Evolutionary conservation across 2,113 vertebrate species (phyloP), one percentile per base, ranked within the genome.

Genomic region (Sorex araneus): DNA sequence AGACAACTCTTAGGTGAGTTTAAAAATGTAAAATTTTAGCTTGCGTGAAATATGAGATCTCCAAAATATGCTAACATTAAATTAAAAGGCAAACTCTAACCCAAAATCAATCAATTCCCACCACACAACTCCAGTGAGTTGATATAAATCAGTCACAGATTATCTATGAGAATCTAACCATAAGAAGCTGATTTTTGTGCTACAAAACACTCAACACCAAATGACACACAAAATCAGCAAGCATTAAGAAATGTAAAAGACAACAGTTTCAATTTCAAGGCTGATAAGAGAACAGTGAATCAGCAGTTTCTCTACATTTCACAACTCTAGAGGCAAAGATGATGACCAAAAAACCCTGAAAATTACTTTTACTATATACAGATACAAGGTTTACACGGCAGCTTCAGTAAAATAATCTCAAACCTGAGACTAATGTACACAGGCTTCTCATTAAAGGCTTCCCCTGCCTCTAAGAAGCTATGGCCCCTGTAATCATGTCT

Each of bases 391-490:
- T 43, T 69, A 77, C 15, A 75, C 73, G 63, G 32, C 67, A 86
- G 8, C 34, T 87, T 89, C 47, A 63, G 32, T 74, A 36, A 92
- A 83, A 54, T 50, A 84, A 93, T 78, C 23, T 64, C 73, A 21
- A n/a, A 84, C 4, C 54, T 94, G 47, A 67, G 86, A 81, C 45
- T 73, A 50, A 74, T 9, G 13, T 57, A 81, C 36, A 84, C 1
- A 89, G 40, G 15, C 47, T 87, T 69, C 90, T 85, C 78, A 79
- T 83, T 92, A 93, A 93, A 79, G 43, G 60, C 77, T 18, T 71
- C 34, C 50, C 84, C 47, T 36, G 69, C 15, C 66, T 78, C 88
- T 79, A 23, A n/a, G 54, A 80, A 80, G 45, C 27, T 6, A 3
- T 36, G 60, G 57, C 30, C 32, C 32, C 57, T 60, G 32, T 36